Evolutionary conservation across 2,888 invertebrate genomes (phyloP).

Genomic region (Drosophila cognata): DNA sequence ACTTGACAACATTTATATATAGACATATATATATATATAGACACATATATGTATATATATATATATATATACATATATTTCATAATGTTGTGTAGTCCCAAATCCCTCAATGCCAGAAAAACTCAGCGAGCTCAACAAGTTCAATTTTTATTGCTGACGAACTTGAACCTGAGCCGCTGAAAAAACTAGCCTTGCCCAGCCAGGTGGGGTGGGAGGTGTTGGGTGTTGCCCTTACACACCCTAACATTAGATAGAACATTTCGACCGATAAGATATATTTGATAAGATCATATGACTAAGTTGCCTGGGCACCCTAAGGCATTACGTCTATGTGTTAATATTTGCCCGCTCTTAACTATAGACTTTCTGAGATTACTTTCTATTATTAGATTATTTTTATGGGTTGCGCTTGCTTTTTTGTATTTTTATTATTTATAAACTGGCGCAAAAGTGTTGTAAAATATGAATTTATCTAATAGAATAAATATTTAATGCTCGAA

Average conservation of each 20-base stretch:
- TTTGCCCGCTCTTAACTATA: neutral
- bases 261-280: constrained; percentile 37
- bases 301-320: constrained; percentile 1
- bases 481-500: neutral
- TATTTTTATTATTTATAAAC: neutral
- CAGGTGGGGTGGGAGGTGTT: no score
- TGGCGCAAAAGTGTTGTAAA: neutral
- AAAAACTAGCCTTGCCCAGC: neutral
- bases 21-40: neutral
- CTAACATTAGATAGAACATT: neutral
- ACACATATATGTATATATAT: no score
- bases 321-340: constrained; percentile 1
- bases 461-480: neutral
- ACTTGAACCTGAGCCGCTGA: constrained; percentile 41
- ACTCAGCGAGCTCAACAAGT: constrained; percentile 22
- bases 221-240: neutral
- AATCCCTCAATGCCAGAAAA: constrained; percentile 32
- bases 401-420: neutral
- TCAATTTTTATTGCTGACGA: constrained; percentile 29
- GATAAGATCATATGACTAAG: constrained; percentile 44
- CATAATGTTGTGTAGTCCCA: no score
- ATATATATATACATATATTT: neutral
- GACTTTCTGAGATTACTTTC: constrained; percentile 10
- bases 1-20: constrained; percentile 17
- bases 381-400: constrained; percentile 6